A percentile compares a stretch with the other conserved stretches of the same genome.
Conservation (phyloP, 1,140 invertebrate species). For the Holotrichia oblita region DNA sequence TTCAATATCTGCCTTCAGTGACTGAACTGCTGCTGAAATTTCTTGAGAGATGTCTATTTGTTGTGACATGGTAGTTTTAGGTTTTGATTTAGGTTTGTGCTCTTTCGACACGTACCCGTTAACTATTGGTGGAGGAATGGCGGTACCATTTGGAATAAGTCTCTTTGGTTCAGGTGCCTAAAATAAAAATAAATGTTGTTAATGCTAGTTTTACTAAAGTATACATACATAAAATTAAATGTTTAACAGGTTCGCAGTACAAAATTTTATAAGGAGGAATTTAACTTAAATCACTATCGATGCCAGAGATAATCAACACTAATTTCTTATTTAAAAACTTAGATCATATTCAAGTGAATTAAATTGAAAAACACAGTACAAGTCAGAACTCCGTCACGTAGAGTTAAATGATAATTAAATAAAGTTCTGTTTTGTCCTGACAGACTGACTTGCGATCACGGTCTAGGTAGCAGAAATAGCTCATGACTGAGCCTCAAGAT, state of each 20-base stretch:
- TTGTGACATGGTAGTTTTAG: constrained; percentile 45
- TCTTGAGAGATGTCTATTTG: constrained; percentile 59
- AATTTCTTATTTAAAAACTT: too few relatives aligned
- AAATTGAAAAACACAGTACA: too few relatives aligned
- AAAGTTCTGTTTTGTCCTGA: too few relatives aligned
- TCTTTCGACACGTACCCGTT: constrained; percentile 46
- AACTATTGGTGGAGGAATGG: constrained; percentile 40
- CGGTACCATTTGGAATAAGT: constrained; percentile 48
- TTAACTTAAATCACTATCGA: too few relatives aligned
- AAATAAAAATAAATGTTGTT: constrained; percentile 41
- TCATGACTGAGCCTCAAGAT: too few relatives aligned
- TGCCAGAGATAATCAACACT: neutral
- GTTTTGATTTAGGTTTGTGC: constrained; percentile 51
- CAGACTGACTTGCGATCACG: too few relatives aligned
- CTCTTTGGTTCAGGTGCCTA: constrained; percentile 52
- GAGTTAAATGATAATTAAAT: too few relatives aligned
- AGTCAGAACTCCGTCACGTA: too few relatives aligned
- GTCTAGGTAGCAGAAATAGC: too few relatives aligned
- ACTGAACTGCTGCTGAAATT: constrained; percentile 60
- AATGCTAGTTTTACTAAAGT: neutral
- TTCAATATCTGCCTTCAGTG: constrained; percentile 62
- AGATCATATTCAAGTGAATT: too few relatives aligned
- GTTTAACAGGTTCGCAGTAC: too few relatives aligned
- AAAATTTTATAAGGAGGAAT: neutral
- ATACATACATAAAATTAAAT: neutral